phyloP scores from a whole-genome alignment of 2,888 invertebrate species.

The Drosophila limbata region DNA sequence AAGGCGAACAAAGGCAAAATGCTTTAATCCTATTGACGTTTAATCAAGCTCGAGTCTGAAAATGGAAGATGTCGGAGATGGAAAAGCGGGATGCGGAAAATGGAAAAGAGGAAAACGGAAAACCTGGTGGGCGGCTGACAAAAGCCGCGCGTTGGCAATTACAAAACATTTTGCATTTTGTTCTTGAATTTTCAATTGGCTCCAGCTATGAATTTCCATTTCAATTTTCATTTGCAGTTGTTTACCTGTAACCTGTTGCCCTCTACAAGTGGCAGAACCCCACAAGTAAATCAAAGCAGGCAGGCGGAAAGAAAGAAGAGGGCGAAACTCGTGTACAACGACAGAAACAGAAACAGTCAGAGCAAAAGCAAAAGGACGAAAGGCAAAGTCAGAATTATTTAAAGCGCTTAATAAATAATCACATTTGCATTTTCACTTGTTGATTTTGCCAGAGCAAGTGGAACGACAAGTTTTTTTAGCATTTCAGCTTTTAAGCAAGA shows the following conservation, averaged over 20 bases:
- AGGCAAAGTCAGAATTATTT: constrained; percentile 61
- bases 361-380: constrained; percentile 11
- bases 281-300: constrained; percentile 50
- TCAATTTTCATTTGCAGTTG: constrained; percentile 40
- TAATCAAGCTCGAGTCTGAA: constrained; percentile 61
- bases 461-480: constrained; percentile 19
- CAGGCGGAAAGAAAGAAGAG: not conserved
- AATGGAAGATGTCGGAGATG: not conserved
- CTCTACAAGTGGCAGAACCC: constrained; percentile 11
- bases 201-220: constrained; percentile 62
- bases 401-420: constrained; percentile 79
- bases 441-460: constrained; percentile 62
- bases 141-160: constrained; percentile 54
- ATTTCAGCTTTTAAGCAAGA: constrained; percentile 24
- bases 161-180: constrained; percentile 69
- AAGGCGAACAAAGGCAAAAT: constrained; percentile 53
- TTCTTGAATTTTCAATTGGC: constrained; percentile 73
- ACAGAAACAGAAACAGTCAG: constrained; percentile 12
- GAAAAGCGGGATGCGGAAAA: constrained; percentile 1
- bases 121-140: constrained; percentile 17
- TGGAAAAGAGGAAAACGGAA: constrained; percentile 1
- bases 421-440: constrained; percentile 83
- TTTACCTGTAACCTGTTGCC: constrained; percentile 58
- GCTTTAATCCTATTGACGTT: constrained; percentile 79
- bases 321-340: not conserved